A percentile compares a stretch with the other conserved stretches of the same genome.
Evolutionary conservation across 2,888 invertebrate genomes (phyloP).

Genomic region (Venustoraphidia nigricollis): DNA sequence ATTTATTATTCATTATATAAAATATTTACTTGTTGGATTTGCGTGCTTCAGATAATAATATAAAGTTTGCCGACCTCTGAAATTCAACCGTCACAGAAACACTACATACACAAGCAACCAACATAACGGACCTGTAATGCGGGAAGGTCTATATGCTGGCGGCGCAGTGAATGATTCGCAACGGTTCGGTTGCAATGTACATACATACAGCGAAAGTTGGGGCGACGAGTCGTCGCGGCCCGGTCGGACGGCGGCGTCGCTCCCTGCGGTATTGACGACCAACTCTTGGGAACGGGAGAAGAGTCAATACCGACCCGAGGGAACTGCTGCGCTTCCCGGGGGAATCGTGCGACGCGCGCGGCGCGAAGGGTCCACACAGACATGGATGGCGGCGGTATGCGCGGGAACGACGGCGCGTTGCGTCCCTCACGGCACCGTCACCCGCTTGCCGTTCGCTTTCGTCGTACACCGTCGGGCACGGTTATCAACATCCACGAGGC

Average conservation of each 20-base stretch:
- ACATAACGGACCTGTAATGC: background rate
- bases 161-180: slow-evolving; percentile 18
- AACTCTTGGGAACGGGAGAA: slow-evolving; percentile 33
- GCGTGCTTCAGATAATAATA: no score
- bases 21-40: no score
- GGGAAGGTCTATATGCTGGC: slow-evolving; percentile 13
- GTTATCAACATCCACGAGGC: no score
- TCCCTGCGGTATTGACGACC: slow-evolving; percentile 39
- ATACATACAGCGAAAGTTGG: slow-evolving; percentile 14
- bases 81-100: no score
- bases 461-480: background rate
- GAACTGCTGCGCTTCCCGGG: slow-evolving; percentile 18
- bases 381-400: background rate
- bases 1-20: no score
- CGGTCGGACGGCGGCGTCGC: slow-evolving; percentile 15
- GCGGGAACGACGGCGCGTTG: background rate
- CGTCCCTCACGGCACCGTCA: background rate
- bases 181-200: no score
- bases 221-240: slow-evolving; percentile 7
- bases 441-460: no score
- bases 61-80: no score
- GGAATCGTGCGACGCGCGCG: slow-evolving; percentile 26
- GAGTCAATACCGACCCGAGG: slow-evolving; percentile 38
- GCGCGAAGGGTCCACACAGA: background rate
- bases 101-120: no score